Conservation (phyloP, 2,113 vertebrate species). For the Formicarius rufipectus region DNA sequence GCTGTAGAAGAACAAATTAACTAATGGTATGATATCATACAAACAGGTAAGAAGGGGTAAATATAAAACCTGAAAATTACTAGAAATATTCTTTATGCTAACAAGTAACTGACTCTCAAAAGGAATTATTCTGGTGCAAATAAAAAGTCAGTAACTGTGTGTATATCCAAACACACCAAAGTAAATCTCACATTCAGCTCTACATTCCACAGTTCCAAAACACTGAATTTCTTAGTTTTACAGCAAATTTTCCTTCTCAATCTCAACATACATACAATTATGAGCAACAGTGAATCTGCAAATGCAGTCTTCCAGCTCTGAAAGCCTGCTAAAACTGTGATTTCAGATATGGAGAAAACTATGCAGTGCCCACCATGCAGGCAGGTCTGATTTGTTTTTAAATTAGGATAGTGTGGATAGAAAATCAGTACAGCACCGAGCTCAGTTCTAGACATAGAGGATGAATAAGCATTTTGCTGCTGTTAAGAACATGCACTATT, state of each 20-base stretch:
- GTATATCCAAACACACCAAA: background rate
- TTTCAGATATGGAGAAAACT: background rate
- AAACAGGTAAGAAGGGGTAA: background rate
- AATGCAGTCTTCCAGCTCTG: background rate
- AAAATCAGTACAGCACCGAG: background rate
- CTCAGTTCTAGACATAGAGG: background rate
- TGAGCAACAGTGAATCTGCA: background rate
- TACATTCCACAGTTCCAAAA: background rate
- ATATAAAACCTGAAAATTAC: background rate
- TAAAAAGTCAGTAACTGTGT: background rate
- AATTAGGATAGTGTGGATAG: fast-evolving
- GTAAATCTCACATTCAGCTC: background rate
- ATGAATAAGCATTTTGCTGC: background rate
- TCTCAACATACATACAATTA: background rate
- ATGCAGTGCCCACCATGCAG: fast-evolving
- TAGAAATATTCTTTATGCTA: background rate
- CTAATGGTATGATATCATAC: background rate
- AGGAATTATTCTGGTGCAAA: background rate
- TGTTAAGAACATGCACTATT: background rate
- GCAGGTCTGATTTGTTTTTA: background rate
- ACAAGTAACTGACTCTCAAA: background rate
- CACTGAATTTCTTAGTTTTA: background rate
- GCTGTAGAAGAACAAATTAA: background rate
- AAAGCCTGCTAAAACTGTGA: background rate
- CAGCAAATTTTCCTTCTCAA: background rate